Evolutionary conservation across 2,888 invertebrate species (phyloP).

Genomic region (Stenodera caucasica): DNA sequence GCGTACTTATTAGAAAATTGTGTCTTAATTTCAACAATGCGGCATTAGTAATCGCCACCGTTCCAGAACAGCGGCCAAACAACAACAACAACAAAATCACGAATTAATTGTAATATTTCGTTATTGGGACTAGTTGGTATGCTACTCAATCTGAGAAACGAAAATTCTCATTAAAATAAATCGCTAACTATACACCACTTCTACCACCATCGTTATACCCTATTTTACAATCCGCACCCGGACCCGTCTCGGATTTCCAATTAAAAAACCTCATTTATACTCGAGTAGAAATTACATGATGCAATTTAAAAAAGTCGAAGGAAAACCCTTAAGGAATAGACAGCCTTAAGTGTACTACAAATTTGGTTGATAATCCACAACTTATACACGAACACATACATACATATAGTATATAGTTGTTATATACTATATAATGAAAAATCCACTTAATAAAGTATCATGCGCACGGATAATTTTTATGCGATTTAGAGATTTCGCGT

Average conservation of each 20-base stretch:
- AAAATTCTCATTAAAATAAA: conserved; percentile 52
- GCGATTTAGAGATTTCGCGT: conserved; percentile 56
- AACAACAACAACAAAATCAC: too few species aligned
- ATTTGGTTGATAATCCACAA: conserved; percentile 44
- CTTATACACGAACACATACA: conserved; percentile 27
- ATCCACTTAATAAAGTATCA: conserved; percentile 54
- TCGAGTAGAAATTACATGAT: conserved; percentile 55
- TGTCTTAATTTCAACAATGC: conserved; percentile 8
- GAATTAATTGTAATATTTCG: too few species aligned
- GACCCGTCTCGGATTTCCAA: conserved; percentile 53
- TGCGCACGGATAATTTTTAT: conserved; percentile 57
- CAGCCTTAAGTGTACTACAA: conserved; percentile 41
- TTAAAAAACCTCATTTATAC: conserved; percentile 58
- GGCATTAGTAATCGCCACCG: neutral
- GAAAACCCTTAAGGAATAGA: conserved; percentile 40
- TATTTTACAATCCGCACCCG: conserved; percentile 27
- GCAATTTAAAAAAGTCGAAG: conserved; percentile 52
- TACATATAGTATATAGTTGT: neutral
- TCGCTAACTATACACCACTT: conserved; percentile 36
- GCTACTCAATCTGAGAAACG: conserved; percentile 36
- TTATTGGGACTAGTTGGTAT: too few species aligned
- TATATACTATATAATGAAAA: conserved; percentile 2
- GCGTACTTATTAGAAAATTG: conserved; percentile 9
- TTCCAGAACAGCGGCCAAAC: neutral
- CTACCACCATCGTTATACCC: conserved; percentile 18